A percentile compares a stretch with the other conserved stretches of the same genome.
Conservation (phyloP, 1,140 invertebrate species). For the Latrodectus geometricus region DNA sequence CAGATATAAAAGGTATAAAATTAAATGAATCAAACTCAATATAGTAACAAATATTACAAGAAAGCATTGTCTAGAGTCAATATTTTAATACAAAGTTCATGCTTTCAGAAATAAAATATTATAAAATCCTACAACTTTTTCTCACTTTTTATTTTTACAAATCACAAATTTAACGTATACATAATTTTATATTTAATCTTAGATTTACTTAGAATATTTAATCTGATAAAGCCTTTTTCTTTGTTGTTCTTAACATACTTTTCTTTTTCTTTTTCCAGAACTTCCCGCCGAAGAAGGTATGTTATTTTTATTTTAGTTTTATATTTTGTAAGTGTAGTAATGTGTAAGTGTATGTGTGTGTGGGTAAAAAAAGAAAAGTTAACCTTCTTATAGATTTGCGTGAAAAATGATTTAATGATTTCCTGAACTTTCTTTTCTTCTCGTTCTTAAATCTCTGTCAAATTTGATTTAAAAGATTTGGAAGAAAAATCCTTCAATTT, state of each 20-base stretch:
- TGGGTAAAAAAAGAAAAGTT: constrained; percentile 1
- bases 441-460: constrained; percentile 34
- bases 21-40: no score
- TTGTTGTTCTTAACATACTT: constrained; percentile 68
- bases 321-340: background rate
- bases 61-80: no score
- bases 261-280: constrained; percentile 74
- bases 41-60: no score
- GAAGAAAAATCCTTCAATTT: background rate
- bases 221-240: constrained; percentile 46
- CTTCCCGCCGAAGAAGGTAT: constrained; percentile 79
- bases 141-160: no score
- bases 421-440: background rate
- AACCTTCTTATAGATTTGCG: background rate
- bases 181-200: no score
- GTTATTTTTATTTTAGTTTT: constrained; percentile 67
- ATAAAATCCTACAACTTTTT: no score
- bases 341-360: background rate
- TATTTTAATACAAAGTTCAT: background rate
- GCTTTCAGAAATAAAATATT: background rate
- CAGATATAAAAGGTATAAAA: no score
- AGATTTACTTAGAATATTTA: constrained; percentile 9
- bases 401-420: constrained; percentile 37
- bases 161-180: no score
- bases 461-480: constrained; percentile 49